Conservation (phyloP, 2,888 invertebrate genomes). For the Eugnorisma glareosa region DNA sequence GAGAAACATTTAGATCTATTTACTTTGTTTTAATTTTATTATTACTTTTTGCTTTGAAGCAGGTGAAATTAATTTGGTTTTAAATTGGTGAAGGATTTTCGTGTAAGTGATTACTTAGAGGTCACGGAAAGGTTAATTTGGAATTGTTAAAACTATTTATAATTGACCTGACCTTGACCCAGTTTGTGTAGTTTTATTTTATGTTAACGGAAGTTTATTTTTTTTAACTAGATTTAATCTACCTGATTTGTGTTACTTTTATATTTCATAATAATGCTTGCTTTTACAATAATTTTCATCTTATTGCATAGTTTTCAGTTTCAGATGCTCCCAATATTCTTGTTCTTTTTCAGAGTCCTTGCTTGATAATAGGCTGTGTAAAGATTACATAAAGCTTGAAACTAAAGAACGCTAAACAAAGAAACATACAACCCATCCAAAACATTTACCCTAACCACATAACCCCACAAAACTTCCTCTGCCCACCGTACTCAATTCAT, state of each 20-base stretch:
- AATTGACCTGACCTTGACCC: not conserved
- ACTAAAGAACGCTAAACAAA: not conserved
- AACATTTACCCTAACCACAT: not conserved
- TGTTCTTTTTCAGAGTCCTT: not conserved
- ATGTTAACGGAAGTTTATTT: not conserved
- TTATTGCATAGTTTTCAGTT: not conserved
- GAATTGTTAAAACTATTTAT: not conserved
- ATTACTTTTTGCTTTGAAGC: slow-evolving; percentile 5
- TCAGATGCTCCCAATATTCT: not conserved
- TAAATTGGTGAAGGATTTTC: not conserved
- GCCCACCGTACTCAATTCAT: slow-evolving; percentile 78
- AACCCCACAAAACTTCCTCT: slow-evolving; percentile 29
- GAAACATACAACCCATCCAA: not conserved
- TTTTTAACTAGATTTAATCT: not conserved
- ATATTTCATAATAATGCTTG: not conserved
- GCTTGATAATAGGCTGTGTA: not conserved
- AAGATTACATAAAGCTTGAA: not conserved
- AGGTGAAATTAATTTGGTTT: not conserved
- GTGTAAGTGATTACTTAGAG: not conserved
- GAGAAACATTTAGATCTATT: slow-evolving; percentile 64
- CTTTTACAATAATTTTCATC: not conserved
- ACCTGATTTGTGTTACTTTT: not conserved
- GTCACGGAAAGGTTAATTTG: not conserved
- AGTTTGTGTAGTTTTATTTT: not conserved
- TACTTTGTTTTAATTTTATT: slow-evolving; percentile 28